phyloP scores from a whole-genome alignment of 2,113 vertebrate species.

The Dendrocopos noguchii region DNA sequence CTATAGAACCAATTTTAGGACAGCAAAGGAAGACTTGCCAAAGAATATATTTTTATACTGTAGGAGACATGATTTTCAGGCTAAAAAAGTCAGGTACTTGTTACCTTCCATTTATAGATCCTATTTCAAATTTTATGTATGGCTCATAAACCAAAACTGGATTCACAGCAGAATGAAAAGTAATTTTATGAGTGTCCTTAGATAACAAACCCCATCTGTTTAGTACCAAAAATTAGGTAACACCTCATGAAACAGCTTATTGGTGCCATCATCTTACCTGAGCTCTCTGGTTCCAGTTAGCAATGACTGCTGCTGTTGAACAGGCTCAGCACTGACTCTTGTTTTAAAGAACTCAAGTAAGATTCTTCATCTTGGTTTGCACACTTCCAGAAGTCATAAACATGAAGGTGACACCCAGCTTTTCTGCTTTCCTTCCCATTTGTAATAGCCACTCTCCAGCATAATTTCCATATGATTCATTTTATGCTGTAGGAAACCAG shows the following conservation, averaged over 20 bases:
- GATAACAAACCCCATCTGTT: slow-evolving; percentile 33
- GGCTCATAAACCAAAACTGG: slow-evolving; percentile 20
- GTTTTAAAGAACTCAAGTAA: background rate
- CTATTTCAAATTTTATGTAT: background rate
- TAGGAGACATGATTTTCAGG: slow-evolving; percentile 29
- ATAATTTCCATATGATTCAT: background rate
- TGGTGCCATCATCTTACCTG: background rate
- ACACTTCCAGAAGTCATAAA: background rate
- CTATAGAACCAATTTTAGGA: slow-evolving; percentile 51
- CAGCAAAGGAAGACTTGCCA: slow-evolving; percentile 43
- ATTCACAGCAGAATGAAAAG: slow-evolving; percentile 12
- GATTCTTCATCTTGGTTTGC: background rate
- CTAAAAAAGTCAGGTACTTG: slow-evolving; percentile 31
- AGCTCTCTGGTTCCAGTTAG: background rate
- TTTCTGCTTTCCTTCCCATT: background rate
- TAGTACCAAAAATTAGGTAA: background rate
- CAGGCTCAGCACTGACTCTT: background rate
- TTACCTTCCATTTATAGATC: slow-evolving; percentile 50
- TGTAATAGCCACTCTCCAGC: background rate
- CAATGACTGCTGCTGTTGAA: background rate
- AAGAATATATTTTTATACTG: slow-evolving; percentile 42
- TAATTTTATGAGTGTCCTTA: slow-evolving; percentile 14
- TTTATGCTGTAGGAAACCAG: background rate
- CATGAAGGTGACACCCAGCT: background rate
- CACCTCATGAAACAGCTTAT: slow-evolving; percentile 14